Base-by-base conservation (phyloP, 2,888 invertebrate species). In the Caenorhabditis sinica region DNA sequence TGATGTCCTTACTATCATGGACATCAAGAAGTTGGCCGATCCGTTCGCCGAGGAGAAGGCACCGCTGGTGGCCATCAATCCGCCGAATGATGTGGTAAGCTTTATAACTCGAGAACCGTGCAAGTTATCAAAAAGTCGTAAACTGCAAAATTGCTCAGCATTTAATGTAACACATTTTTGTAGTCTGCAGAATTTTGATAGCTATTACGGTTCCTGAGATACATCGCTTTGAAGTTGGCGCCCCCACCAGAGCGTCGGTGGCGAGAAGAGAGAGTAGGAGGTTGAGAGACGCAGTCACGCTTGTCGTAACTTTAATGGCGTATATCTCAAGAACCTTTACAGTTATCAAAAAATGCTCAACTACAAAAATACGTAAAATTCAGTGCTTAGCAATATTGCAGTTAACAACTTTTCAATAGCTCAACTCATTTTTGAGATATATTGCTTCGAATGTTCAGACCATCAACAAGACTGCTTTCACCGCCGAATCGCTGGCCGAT, bases 1-100 rank as follows among this genome's bases (percentile, higher is more conserved):
- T 11, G 69, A 72, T 20, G 60, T 83, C 20, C 61, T 83, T 17
- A 83, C 83, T 9, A 49, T 61, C 0, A 65, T 63, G 58, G 79
- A 83, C 36, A 80, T 74, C 36, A 8, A 45, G 25, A 49, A 56
- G 1, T 36, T 83, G 25, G 30, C 25, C 13, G 53, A 83, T 51
- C 83, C 83, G 25, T 83, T 83, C 40, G 28, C 17, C 2, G 33
- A 28, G 23, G 56, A 43, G 36, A 28, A 15, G 8, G 53, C 36
- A 2, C 69, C 68, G 23, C 4, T 25, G 15, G 33, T 74, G 28
- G 17, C 30, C 5, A 69, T 80, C 15, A 20, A 63, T 56, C 69
- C 83, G n/a, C 83, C 83, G 6, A 75, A 79, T 69, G 80, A 83
- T 71, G 75, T 83, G 66, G 81, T 82, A 3, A 69, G 71, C 51